Conservation (phyloP, 2,113 vertebrate species). For the Lamprologus sp. region DNA sequence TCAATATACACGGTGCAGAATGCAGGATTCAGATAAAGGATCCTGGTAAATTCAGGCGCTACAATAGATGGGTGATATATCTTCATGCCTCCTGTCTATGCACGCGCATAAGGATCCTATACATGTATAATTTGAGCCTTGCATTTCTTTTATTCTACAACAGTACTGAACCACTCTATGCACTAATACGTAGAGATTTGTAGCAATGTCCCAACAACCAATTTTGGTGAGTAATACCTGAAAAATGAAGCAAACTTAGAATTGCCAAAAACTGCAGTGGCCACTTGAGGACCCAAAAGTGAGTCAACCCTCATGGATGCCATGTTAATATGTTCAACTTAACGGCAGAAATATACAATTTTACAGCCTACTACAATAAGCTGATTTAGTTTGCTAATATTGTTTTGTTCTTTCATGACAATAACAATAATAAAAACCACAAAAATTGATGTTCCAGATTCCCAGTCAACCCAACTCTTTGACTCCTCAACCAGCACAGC, state of each 20-base stretch:
- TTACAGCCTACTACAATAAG: not conserved
- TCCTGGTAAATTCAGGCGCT: not conserved
- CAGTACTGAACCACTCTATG: not conserved
- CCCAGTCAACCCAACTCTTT: not conserved
- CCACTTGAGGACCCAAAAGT: not conserved
- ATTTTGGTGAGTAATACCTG: not conserved
- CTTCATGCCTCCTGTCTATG: not conserved
- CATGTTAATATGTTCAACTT: not conserved
- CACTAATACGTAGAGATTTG: not conserved
- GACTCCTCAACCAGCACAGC: not conserved
- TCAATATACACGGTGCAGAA: not conserved
- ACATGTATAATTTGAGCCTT: not conserved
- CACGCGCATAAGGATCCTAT: not conserved
- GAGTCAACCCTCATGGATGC: not conserved
- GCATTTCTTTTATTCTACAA: not conserved
- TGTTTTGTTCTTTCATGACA: not conserved
- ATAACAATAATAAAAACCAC: not conserved
- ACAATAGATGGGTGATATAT: not conserved
- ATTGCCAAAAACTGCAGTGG: not conserved
- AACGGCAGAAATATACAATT: not conserved
- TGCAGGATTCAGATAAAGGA: not conserved
- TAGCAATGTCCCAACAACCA: not conserved
- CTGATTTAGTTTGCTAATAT: not conserved
- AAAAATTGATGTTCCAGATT: not conserved
- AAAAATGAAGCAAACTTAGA: not conserved